These are phyloP conservation scores for Regulus satrapa DNA, from an alignment of 2,113 vertebrate genomes.

Conservation along the genomic window DNA sequence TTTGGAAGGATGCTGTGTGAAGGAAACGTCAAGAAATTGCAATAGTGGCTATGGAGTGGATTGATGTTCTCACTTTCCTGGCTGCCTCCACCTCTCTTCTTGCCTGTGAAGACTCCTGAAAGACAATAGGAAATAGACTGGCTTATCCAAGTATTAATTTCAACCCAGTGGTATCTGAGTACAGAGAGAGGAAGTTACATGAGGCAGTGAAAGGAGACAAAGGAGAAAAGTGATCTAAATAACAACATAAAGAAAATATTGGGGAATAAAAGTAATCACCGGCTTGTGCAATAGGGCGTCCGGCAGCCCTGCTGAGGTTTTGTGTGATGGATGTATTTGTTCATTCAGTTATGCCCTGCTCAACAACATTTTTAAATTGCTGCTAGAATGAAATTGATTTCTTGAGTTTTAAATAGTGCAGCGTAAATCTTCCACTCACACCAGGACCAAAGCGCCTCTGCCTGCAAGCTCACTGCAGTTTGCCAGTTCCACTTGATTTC, in stretches of 20 bases:
- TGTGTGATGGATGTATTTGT: neutral
- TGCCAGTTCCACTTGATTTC: conserved; percentile 48
- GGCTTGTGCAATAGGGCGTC: neutral
- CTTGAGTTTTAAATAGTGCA: conserved; percentile 1
- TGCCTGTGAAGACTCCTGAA: neutral
- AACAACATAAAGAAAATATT: conserved; percentile 8
- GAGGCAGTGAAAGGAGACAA: neutral
- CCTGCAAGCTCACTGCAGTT: neutral
- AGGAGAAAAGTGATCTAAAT: neutral
- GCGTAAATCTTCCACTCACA: neutral
- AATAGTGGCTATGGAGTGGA: neutral
- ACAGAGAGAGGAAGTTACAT: neutral
- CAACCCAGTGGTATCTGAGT: neutral
- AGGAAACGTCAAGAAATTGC: neutral
- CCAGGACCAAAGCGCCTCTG: neutral
- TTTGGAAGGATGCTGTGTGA: neutral
- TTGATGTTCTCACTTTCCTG: neutral
- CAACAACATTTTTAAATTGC: neutral
- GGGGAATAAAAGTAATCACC: neutral
- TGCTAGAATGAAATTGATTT: conserved; percentile 26
- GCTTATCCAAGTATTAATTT: neutral
- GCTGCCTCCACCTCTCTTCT: neutral
- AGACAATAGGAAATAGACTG: neutral
- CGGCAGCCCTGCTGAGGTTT: neutral
- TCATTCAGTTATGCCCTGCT: neutral